These are phyloP conservation scores for Anaspis maculata DNA, from an alignment of 2,888 invertebrate species.

Conservation along the genomic window DNA sequence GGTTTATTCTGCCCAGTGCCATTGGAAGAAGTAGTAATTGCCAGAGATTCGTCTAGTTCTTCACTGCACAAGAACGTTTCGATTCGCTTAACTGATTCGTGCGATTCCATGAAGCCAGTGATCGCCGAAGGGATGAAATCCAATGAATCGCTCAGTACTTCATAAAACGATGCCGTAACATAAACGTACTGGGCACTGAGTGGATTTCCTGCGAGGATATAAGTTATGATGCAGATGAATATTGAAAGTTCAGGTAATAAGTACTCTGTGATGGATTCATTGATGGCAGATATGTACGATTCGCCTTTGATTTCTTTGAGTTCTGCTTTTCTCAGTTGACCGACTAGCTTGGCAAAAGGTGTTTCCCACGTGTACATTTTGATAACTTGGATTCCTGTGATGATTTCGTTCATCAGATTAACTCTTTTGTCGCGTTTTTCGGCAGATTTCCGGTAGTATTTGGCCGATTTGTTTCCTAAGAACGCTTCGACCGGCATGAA, in stretches of 20 bases:
- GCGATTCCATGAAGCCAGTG: conserved; percentile 77
- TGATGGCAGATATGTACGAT: conserved; percentile 64
- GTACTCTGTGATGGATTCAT: too few relatives aligned
- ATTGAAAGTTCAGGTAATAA: conserved; percentile 10
- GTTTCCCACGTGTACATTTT: conserved; percentile 96
- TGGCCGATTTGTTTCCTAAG: conserved; percentile 65
- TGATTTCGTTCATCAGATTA: conserved; percentile 81
- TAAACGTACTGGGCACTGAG: conserved; percentile 57
- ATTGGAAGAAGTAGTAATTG: conserved; percentile 4
- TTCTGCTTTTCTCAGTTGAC: conserved; percentile 54
- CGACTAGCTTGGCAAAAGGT: conserved; percentile 73
- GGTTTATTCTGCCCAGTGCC: conserved; percentile 4
- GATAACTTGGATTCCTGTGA: conserved; percentile 82
- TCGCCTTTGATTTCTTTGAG: conserved; percentile 59
- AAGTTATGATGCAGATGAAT: not conserved
- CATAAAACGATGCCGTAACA: conserved; percentile 68
- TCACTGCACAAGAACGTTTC: conserved; percentile 46
- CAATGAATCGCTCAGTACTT: conserved; percentile 74
- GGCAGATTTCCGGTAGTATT: conserved; percentile 65
- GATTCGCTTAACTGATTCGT: conserved; percentile 61
- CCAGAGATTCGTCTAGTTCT: conserved; percentile 24
- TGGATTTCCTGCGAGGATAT: conserved; percentile 54
- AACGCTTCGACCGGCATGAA: conserved; percentile 41
- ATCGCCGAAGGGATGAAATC: conserved; percentile 58
- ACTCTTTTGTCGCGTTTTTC: conserved; percentile 76